Base-by-base conservation (phyloP, 2,797 vertebrate genomes). In the Betta splendens region DNA sequence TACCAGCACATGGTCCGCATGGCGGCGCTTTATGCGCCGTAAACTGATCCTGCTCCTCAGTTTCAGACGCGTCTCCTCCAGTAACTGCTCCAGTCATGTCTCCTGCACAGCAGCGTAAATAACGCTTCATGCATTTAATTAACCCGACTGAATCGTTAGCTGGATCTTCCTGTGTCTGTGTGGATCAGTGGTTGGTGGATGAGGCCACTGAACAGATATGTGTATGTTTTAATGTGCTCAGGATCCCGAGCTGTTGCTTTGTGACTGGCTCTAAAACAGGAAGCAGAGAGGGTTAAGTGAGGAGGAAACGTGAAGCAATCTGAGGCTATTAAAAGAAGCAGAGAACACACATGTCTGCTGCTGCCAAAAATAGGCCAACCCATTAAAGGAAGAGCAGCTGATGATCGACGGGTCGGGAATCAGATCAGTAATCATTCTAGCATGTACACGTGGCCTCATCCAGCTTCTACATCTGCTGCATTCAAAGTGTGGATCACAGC, bases 281-380 rank as follows among this genome's bases (percentile, higher is more conserved):
- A 44, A 59, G 21, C 31, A 25, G 13, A 7, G 25, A 40, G 28
- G 33, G 58, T 40, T 15, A 55, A 62, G 43, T 18, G 17, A 49
- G 47, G 58, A 11, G 23, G 46, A 63, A 64, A 56, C 33, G 45
- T 48, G 17, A 65, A 50, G 40, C 21, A 47, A 36, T 61, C 46
- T 43, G 42, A 64, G 37, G 37, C 48, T 80, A 80, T 82, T 82
- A 70, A 55, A 72, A 74, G 79, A 62, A 59, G 47, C 66, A 64
- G 29, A 63, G 53, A 46, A 39, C 50, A 53, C 45, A 79, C 66
- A 79, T 81, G 73, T 53, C 62, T 80, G 31, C 37, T 45, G 2
- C 3, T 43, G 52, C 55, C 52, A 42, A 71, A 72, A 82, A 76
- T 79, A 67, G 52, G 53, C 64, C 32, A 12, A 6, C 4, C 31